Base-by-base conservation (phyloP, 2,113 vertebrate genomes). In the Alethe castanea region DNA sequence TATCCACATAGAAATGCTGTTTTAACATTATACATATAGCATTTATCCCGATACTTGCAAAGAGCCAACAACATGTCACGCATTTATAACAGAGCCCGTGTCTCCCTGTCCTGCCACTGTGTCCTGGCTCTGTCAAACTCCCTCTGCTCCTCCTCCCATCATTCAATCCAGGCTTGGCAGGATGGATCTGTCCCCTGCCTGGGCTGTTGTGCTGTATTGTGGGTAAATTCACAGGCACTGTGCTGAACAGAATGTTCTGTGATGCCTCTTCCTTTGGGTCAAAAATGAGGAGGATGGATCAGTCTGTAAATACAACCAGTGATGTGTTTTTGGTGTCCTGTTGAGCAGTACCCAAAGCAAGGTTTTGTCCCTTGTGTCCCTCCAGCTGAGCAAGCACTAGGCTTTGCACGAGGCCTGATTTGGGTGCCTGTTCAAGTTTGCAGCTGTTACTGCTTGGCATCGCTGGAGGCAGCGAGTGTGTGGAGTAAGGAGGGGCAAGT, bases 141-240 rank as follows among this genome's bases (percentile, higher is more conserved):
- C 47, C 8, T 33, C 65, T 23, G 2, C 25, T 92, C 35, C 62
- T 47, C 54, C 28, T 65, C 6, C 9, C 26, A 0, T 54, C 4
- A 0, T 26, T 23, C 64, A 14, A 0, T 14, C 48, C 23, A n/a
- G 42, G 8, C 6, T 0, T 0, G 4, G 60, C 19, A n/a, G 57
- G 2, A 33, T 31, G 40, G 25, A 9, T 25, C 59, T 1, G 2
- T 44, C n/a, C n/a, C 38, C 56, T 35, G 28, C 45, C 5, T 0
- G 2, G 36, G 36, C 8, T 2, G 1, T 56, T 44, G 61, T 23
- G 33, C 31, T 57, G 18, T 48, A 6, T 33, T 0, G 0, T 3
- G 35, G 48, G 26, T 31, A 42, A 52, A 44, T 35, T 19, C 42
- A 25, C 16, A 5, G 2, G 7, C 24, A n/a, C 5, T 35, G 35